Conservation (phyloP, 2,888 invertebrate species). For the Agrochola lota region DNA sequence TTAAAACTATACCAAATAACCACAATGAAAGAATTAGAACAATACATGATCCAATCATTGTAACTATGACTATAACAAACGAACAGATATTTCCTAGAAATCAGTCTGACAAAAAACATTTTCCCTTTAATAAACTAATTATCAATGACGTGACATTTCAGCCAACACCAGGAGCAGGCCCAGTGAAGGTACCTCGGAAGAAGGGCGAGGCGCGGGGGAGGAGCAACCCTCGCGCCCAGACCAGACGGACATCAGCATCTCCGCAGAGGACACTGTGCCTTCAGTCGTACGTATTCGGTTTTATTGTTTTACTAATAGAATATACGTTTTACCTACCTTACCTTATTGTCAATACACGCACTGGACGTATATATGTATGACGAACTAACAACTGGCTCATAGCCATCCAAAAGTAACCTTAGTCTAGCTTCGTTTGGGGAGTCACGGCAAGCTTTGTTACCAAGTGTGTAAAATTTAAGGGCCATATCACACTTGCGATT, state of each 20-base stretch:
- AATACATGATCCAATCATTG: constrained; percentile 18
- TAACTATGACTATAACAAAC: constrained; percentile 24
- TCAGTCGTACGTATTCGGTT: constrained; percentile 78
- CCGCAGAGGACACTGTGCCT: constrained; percentile 82
- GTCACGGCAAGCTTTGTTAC: neutral
- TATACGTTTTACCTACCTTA: too few species aligned
- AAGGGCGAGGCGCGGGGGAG: constrained; percentile 80
- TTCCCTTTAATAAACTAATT: constrained; percentile 39
- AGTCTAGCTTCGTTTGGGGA: neutral
- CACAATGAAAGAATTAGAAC: constrained; percentile 3
- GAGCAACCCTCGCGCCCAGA: constrained; percentile 84
- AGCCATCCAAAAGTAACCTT: neutral
- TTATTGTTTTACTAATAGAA: neutral
- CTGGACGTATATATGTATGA: neutral
- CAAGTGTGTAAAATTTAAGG: too few species aligned
- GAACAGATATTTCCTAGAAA: constrained; percentile 27
- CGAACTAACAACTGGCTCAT: neutral
- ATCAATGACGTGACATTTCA: constrained; percentile 71
- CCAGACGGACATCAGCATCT: constrained; percentile 85
- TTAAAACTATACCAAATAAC: neutral
- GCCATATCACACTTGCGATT: too few species aligned
- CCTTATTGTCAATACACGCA: too few species aligned
- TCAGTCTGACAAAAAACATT: neutral
- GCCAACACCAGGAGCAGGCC: constrained; percentile 79
- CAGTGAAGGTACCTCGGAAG: constrained; percentile 76